A percentile compares a stretch with the other conserved stretches of the same genome.
Evolutionary conservation across 2,113 vertebrate genomes (phyloP).

Genomic region (Benitochromis conjunctus): DNA sequence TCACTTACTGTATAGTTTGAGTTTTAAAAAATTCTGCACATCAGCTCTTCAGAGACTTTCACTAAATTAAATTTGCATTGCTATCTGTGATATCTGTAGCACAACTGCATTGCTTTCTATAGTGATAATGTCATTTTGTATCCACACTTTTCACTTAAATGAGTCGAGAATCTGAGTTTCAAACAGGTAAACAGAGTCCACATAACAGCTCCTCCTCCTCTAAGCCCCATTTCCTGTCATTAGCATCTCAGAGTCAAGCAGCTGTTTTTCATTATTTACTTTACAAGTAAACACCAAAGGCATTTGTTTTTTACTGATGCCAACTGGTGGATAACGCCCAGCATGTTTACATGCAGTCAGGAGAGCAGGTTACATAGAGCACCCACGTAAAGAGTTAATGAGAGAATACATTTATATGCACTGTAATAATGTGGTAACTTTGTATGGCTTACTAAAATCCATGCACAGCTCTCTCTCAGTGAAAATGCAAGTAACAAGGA

Average conservation of each 20-base stretch:
- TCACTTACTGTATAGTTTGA: not conserved
- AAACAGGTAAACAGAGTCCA: not conserved
- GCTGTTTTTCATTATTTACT: constrained; percentile 6
- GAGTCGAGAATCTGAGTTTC: not conserved
- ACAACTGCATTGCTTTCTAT: not conserved
- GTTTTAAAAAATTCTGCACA: constrained; percentile 4
- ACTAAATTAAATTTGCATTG: constrained; percentile 4
- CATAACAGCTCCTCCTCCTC: constrained; percentile 1
- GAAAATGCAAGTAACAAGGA: not conserved
- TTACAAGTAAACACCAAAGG: not conserved
- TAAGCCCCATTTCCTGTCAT: constrained; percentile 52
- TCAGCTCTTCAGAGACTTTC: not conserved
- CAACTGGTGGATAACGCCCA: not conserved
- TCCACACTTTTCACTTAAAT: not conserved
- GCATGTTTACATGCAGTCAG: not conserved
- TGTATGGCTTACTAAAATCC: not conserved
- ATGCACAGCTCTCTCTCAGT: not conserved
- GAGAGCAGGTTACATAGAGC: not conserved
- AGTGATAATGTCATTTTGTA: not conserved
- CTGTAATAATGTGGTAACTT: not conserved
- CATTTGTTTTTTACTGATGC: not conserved
- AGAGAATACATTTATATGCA: not conserved
- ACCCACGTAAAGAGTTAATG: not conserved
- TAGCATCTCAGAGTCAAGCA: not conserved
- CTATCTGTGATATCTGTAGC: not conserved